These are phyloP conservation scores for Seira ritae DNA, from an alignment of 2,888 invertebrate species.

Conservation along the genomic window DNA sequence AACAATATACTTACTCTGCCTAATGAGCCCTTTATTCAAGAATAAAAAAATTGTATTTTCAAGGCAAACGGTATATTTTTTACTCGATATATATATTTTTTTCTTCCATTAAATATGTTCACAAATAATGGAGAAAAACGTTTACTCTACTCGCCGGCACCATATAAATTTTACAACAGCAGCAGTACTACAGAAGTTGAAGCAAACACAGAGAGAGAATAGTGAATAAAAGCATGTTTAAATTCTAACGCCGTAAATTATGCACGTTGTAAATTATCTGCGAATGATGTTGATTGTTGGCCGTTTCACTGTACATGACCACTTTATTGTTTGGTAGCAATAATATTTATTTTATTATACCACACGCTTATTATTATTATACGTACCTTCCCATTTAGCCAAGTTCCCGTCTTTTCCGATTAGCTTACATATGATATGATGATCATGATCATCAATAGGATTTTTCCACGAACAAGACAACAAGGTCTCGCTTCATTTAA, in stretches of 20 bases:
- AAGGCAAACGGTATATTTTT: conserved; percentile 3
- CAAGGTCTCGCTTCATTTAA: background rate
- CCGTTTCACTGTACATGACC: background rate
- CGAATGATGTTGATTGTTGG: conserved; percentile 2
- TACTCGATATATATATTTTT: background rate
- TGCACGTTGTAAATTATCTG: background rate
- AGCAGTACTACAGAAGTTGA: background rate
- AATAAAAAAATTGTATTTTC: background rate
- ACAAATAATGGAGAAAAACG: background rate
- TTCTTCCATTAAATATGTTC: too few species aligned
- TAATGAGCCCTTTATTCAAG: background rate
- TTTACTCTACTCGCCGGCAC: background rate
- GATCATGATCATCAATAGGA: too few species aligned
- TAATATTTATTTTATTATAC: background rate
- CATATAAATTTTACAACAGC: too few species aligned
- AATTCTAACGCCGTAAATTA: background rate
- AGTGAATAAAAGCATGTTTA: background rate
- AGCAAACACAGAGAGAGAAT: background rate
- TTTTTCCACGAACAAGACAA: too few species aligned
- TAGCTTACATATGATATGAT: too few species aligned
- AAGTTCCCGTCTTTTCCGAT: too few species aligned
- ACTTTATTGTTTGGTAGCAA: conserved; percentile 9
- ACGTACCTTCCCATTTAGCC: too few species aligned
- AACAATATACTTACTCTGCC: background rate
- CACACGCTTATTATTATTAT: too few species aligned